A percentile compares a stretch with the other conserved stretches of the same genome.
phyloP scores from a whole-genome alignment of 2,797 vertebrate genomes.

The Pempheris klunzingeri region DNA sequence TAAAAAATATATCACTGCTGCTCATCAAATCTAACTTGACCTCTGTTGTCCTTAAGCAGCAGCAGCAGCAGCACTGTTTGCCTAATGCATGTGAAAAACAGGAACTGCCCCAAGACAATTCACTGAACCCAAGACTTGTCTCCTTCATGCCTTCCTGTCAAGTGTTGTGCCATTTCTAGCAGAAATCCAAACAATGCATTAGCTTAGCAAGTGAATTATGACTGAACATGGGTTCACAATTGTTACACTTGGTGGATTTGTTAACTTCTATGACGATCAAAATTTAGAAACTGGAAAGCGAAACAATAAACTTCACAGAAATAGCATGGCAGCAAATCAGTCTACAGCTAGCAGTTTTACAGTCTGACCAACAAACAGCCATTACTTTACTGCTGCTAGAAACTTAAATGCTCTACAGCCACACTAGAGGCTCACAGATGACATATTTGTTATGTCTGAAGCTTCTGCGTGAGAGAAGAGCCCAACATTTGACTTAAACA shows the following conservation, averaged over 20 bases:
- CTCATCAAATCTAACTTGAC: constrained; percentile 49
- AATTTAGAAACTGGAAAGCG: background rate
- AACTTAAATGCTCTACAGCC: constrained; percentile 13
- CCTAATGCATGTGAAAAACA: constrained; percentile 36
- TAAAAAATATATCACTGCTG: constrained; percentile 31
- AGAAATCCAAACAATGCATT: constrained; percentile 22
- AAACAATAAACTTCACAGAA: background rate
- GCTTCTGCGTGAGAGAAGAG: constrained; percentile 1
- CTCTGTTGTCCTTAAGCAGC: constrained; percentile 29
- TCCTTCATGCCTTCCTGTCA: constrained; percentile 22
- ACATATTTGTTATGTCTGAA: constrained; percentile 16
- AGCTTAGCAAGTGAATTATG: constrained; percentile 6
- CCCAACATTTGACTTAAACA: constrained; percentile 28
- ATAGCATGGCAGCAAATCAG: background rate
- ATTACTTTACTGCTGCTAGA: background rate
- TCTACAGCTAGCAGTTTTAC: background rate
- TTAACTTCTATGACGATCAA: background rate
- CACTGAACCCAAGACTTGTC: constrained; percentile 14
- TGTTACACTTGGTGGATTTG: background rate
- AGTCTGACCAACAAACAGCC: background rate
- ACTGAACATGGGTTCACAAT: background rate
- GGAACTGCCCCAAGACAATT: constrained; percentile 29
- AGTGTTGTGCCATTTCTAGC: constrained; percentile 20
- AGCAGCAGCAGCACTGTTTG: constrained; percentile 32
- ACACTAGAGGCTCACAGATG: background rate